Conservation (phyloP, 2,797 vertebrate genomes). For the Crenichthys baileyi region DNA sequence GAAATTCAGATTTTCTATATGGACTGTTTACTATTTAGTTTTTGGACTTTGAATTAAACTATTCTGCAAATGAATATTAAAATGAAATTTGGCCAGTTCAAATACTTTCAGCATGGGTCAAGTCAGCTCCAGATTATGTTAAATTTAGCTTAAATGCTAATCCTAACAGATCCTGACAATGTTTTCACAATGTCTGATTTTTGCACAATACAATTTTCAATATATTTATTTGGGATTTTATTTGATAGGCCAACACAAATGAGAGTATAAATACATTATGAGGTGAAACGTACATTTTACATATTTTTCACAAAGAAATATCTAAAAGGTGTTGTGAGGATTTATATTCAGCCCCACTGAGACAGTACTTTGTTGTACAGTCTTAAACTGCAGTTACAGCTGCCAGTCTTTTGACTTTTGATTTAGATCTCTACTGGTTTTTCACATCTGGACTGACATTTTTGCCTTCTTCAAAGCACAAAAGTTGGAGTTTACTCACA, state of each 20-base stretch:
- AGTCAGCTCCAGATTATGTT: neutral
- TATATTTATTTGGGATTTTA: neutral
- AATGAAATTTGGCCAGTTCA: neutral
- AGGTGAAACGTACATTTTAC: neutral
- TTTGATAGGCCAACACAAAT: neutral
- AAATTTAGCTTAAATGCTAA: neutral
- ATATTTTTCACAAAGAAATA: neutral
- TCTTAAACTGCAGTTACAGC: neutral
- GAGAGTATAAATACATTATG: neutral
- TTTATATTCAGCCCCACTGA: neutral
- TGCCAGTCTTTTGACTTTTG: neutral
- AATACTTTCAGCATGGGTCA: neutral
- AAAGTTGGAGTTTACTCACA: neutral
- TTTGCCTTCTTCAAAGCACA: neutral
- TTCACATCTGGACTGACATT: neutral
- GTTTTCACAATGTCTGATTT: neutral
- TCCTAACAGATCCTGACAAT: no score
- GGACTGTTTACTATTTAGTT: neutral
- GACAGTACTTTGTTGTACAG: neutral
- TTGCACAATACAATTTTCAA: neutral
- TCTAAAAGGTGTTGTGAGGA: no score
- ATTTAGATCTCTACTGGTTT: neutral
- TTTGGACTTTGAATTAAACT: neutral
- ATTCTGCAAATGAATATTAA: neutral
- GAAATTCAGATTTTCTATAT: slow-evolving; percentile 12